Evolutionary conservation across 2,888 invertebrate genomes (phyloP), one percentile per base, ranked within the genome.

Genomic region (Vanessa cardui): DNA sequence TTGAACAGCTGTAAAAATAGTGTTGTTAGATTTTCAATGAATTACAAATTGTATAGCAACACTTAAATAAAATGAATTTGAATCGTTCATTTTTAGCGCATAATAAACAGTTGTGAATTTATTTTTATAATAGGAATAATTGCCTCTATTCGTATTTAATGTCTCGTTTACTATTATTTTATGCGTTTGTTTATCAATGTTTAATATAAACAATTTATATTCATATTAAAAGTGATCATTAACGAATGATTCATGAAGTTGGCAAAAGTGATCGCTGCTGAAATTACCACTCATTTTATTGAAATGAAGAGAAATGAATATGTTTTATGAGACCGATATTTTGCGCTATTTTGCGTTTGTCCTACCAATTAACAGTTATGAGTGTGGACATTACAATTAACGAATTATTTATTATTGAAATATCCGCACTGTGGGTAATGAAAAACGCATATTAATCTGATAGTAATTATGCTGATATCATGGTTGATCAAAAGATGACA

Each of bases 261-360:
- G 6, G 44, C 59, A 26, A 52, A 31, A 64, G 50, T 31, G 59
- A 45, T 31, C 58, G 58, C 26, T 49, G 18, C 39, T 45, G 31
- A 44, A 52, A 64, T 64, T 59, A 45, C 50, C 56, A 39, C 50
- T 50, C 50, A 64, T 59, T 64, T 59, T 18, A 44, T 15, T 31
- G 45, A 46, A 67, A 67, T 62, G 50, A 62, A 58, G 67, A 63
- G 63, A 52, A 63, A 52, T 63, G 58, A 50, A 67, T 59, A 62
- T 63, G 62, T 52, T 52, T 63, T 59, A 45, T 64, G 64, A 59
- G 50, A 59, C 12, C 44, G 54, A 45, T 45, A 62, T 62, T 21
- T 26, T 39, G 54, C 50, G 62, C 59, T 52, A 63, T 67, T 63
- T 52, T 45, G 58, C 45, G 31, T 46, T 39, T 46, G 58, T 31